Evolutionary conservation across 1,140 invertebrate genomes (phyloP), one percentile per base, ranked within the genome.

Genomic region (Hylyphantes graminicola): DNA sequence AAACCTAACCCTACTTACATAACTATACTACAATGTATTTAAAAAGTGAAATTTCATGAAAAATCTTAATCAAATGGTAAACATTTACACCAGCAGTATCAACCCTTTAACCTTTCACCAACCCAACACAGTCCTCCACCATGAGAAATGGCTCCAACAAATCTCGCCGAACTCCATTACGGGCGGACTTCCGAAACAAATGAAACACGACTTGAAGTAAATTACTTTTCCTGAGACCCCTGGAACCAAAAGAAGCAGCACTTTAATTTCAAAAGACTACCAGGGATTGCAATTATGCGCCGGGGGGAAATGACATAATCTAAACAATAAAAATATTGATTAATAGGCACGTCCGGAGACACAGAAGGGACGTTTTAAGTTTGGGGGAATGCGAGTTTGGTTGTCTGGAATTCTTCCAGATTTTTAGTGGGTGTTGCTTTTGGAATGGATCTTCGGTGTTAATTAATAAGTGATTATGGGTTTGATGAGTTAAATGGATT

Each of bases 281-380:
- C 57, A 81, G 79, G 79, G 35, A 35, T 73, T 81, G 68, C 79
- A 81, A 81, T 81, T 81, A 81, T 61, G 55, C 64, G 67, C 35
- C 54, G 35, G 54, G 57, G 63, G 79, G 79, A 81, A 81, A 81
- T 81, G 79, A 81, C 79, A 72, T 81, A 63, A 81, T 81, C 19
- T 81, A 67, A 73, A 64, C 79, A 73, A 81, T 81, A 73, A 73
- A 81, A 53, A 54, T 81, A 68, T 81, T 81, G 79, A 81, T 81
- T 72, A 81, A 73, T 73, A 70, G 54, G 79, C 79, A 81, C 73
- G 72, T 81, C 79, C 79, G 35, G 53, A 81, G 35, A 35, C 35
- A 35, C 35, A 35, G 13, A 59, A 55, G 65, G 53, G 48, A 81
- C 68, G 51, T 70, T 81, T 81, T 81, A 81, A 81, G 68, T 70